Evolutionary conservation across 2,888 invertebrate species (phyloP).

Genomic region (Arctia plantaginis): DNA sequence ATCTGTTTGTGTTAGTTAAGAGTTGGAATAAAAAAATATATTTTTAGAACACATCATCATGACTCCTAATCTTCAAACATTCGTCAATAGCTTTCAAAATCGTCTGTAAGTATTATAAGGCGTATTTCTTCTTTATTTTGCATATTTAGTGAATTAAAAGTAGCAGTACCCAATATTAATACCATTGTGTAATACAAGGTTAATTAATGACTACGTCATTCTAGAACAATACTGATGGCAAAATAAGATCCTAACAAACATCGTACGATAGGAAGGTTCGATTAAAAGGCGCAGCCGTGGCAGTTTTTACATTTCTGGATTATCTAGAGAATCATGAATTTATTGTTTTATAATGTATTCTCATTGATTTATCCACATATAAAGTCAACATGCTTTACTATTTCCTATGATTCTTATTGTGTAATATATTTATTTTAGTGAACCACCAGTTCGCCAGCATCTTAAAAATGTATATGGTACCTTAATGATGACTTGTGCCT

Average conservation of each 20-base stretch:
- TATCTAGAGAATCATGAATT: background rate
- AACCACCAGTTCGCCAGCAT: conserved; percentile 95
- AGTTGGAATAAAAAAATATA: conserved; percentile 1
- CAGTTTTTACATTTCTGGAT: background rate
- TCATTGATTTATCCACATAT: background rate
- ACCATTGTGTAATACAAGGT: conserved; percentile 13
- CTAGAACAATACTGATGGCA: conserved; percentile 51
- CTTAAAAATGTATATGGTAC: conserved; percentile 98
- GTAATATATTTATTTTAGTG: conserved; percentile 86
- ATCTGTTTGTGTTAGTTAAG: background rate
- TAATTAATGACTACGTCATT: conserved; percentile 38
- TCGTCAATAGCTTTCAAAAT: conserved; percentile 90
- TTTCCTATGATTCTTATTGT: background rate
- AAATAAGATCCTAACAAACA: background rate
- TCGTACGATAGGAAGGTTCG: background rate
- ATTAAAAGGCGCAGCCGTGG: background rate
- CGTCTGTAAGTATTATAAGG: conserved; percentile 87
- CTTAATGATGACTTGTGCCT: conserved; percentile 93
- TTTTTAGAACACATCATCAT: conserved; percentile 69
- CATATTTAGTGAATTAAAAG: background rate
- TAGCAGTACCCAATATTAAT: background rate
- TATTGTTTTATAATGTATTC: background rate
- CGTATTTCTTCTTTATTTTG: background rate
- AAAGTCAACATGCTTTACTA: background rate
- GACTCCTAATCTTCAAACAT: conserved; percentile 88